Evolutionary conservation across 2,888 invertebrate species (phyloP).

Genomic region (Chloromyia formosa): DNA sequence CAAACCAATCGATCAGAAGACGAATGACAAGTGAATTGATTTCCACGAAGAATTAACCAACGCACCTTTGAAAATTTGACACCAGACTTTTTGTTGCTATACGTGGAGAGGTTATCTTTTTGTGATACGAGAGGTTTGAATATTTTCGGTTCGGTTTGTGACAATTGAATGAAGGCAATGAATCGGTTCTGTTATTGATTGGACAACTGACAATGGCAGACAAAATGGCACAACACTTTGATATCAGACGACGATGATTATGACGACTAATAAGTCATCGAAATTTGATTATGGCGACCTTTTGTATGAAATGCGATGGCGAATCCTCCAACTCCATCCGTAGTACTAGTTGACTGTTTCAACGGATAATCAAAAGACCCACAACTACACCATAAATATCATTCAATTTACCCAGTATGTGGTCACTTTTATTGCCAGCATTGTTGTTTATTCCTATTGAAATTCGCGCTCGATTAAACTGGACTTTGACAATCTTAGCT

Average conservation of each 20-base stretch:
- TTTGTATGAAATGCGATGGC: too few species aligned
- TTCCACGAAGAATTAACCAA: conserved; percentile 30
- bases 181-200: neutral
- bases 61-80: conserved; percentile 27
- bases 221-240: conserved; percentile 14
- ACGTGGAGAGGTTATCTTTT: too few species aligned
- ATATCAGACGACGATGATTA: neutral
- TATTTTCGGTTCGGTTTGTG: too few species aligned
- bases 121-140: too few species aligned
- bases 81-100: conserved; percentile 8
- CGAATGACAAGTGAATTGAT: conserved; percentile 39
- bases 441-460: neutral
- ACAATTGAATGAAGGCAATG: neutral
- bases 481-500: conserved; percentile 7
- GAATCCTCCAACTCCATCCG: too few species aligned
- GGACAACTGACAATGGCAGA: conserved; percentile 7
- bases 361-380: conserved; percentile 44
- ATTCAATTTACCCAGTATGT: conserved; percentile 49
- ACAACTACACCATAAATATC: conserved; percentile 47
- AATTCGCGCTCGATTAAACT: neutral
- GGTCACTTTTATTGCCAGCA: conserved; percentile 48
- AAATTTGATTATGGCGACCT: too few species aligned
- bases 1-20: conserved; percentile 40
- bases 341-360: neutral
- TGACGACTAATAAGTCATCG: too few species aligned